Evolutionary conservation across 2,888 invertebrate genomes (phyloP), one percentile per base, ranked within the genome.

Genomic region (Clitarchus hookeri): DNA sequence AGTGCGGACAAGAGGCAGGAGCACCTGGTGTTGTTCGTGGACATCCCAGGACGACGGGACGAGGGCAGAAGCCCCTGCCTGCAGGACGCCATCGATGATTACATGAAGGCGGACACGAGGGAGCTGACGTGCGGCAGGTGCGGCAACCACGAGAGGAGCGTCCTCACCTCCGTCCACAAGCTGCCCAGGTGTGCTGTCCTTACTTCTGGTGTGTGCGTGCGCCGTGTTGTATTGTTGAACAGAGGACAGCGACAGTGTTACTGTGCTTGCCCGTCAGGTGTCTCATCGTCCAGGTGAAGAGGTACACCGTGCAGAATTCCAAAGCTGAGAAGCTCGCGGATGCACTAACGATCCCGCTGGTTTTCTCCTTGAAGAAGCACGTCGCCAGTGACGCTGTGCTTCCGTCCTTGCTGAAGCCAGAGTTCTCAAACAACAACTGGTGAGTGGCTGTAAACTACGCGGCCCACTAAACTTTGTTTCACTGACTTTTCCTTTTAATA

Each of bases 81-180:
- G 8, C 86, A 86, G 83, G 84, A 86, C 23, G 86, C 86, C 13
- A n/a, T 86, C 16, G 53, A 53, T 27, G 23, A 65, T n/a, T 85
- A 85, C 78, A 85, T 86, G 84, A 26, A 84, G 44, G 82, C 85
- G 23, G 86, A 86, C 78, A 48, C 78, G 16, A 36, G 86, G 77
- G 86, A 86, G 78, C 44, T 87, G n/a, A 87, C 27, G n/a, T 87
- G 87, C 44, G 78, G 36, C 44, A 85, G 54, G 44, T 87, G 87
- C 44, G 53, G 84, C 79, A 79, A 84, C 26, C 26, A 25, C 23
- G 44, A 27, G 19, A 54, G 48, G 44, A 48, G 54, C 4, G 84
- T 85, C 13, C 26, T n/a, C 36, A 85, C 84, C 12, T 27, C 80
- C 36, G 84, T 87, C 16, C 26, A 82, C 19, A 84, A 80, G 44